A percentile compares a stretch with the other conserved stretches of the same genome.
Conservation (phyloP, 2,113 vertebrate genomes). For the Cephalophus harveyi region DNA sequence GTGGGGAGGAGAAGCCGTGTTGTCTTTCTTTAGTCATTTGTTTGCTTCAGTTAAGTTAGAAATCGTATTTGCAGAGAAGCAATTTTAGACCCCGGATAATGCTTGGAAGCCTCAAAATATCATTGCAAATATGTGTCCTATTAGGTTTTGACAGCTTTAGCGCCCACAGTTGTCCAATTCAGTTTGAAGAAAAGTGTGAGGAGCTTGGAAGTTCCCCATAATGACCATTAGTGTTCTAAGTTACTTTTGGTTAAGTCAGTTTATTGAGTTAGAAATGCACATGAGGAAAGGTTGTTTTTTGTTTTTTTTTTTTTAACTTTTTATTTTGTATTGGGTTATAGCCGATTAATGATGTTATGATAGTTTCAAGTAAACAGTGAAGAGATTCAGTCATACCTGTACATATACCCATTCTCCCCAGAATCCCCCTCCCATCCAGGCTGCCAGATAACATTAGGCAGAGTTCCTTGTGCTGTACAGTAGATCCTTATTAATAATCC, state of each 20-base stretch:
- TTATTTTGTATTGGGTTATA: not conserved
- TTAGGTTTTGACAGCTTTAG: not conserved
- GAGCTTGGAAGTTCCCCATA: not conserved
- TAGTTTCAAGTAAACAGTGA: not conserved
- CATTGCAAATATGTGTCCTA: not conserved
- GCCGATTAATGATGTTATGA: not conserved
- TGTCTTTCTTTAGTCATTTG: not conserved
- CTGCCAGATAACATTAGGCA: not conserved
- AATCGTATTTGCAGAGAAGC: not conserved
- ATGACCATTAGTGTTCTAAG: not conserved
- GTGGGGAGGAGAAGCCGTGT: not conserved
- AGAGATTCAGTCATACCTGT: not conserved
- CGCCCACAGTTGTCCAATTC: not conserved
- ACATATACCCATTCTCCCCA: not conserved
- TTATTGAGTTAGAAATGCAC: not conserved
- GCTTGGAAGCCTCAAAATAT: not conserved
- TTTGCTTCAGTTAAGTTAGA: not conserved
- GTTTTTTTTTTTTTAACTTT: not conserved
- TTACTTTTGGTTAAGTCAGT: not conserved
- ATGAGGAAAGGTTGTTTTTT: not conserved
- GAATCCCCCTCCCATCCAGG: not conserved
- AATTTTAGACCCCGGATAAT: not conserved
- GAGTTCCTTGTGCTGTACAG: not conserved
- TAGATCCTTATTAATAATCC: not conserved
- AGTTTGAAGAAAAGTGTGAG: not conserved